Evolutionary conservation across 2,113 vertebrate genomes (phyloP).

Genomic region (Fukomys damarensis): DNA sequence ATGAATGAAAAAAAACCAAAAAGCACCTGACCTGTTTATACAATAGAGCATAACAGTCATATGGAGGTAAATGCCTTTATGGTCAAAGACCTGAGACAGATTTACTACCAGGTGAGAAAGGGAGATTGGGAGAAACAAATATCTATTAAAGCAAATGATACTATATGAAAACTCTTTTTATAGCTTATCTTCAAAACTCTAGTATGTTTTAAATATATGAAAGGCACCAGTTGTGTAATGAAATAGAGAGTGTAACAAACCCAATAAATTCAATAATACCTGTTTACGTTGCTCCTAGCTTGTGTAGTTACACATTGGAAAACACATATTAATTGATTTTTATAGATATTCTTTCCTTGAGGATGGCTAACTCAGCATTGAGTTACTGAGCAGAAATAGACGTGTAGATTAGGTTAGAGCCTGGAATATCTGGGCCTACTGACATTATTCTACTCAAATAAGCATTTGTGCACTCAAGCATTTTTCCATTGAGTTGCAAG

Average conservation of each 20-base stretch:
- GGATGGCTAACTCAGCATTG: constrained; percentile 14
- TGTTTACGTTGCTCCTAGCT: constrained; percentile 62
- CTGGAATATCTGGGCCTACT: constrained; percentile 54
- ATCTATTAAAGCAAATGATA: constrained; percentile 38
- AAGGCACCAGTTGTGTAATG: constrained; percentile 56
- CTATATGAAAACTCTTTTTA: constrained; percentile 20
- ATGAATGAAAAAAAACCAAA: not conserved
- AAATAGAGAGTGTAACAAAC: constrained; percentile 72
- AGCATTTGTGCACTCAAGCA: not conserved
- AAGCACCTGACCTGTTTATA: constrained; percentile 63
- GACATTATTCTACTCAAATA: constrained; percentile 50
- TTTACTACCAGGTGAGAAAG: constrained; percentile 64
- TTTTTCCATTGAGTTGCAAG: not conserved
- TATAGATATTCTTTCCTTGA: constrained; percentile 58
- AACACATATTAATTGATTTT: constrained; percentile 52
- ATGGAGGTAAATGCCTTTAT: constrained; percentile 62
- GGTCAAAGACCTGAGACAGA: constrained; percentile 37
- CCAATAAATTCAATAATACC: constrained; percentile 70
- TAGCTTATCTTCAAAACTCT: not conserved
- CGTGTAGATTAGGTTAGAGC: constrained; percentile 55
- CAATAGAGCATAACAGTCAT: not conserved
- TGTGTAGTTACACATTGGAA: not conserved
- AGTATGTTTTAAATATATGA: constrained; percentile 67
- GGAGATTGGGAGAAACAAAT: not conserved
- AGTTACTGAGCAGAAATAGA: constrained; percentile 53